These are phyloP conservation scores for Notospermus geniculatus DNA, from an alignment of 1,140 invertebrate genomes.

Conservation along the genomic window DNA sequence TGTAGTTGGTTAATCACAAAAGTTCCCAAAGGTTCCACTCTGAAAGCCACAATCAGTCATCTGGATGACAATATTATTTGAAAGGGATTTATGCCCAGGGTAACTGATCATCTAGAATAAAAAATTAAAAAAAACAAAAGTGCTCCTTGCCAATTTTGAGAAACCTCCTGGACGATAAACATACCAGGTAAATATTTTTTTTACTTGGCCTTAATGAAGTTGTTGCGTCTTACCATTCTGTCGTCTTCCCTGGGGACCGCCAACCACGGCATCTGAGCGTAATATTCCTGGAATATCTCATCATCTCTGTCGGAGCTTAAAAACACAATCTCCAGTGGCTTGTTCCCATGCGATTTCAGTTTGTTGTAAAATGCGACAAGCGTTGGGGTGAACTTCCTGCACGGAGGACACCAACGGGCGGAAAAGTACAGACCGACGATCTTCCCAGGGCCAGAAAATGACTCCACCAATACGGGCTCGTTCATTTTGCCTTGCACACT, in stretches of 20 bases:
- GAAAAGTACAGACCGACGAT: slow-evolving; percentile 48
- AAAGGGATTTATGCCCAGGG: no score
- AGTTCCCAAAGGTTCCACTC: no score
- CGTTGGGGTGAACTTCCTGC: slow-evolving; percentile 46
- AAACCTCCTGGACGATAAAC: no score
- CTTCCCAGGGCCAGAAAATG: neutral
- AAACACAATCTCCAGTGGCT: neutral
- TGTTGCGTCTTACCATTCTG: slow-evolving; percentile 55
- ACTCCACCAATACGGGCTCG: neutral
- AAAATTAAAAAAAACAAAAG: no score
- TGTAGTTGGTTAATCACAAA: no score
- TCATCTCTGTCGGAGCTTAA: neutral
- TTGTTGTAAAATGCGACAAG: slow-evolving; percentile 17
- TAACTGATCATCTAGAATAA: no score
- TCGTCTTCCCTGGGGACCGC: slow-evolving; percentile 60
- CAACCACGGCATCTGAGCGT: neutral
- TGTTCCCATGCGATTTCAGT: neutral
- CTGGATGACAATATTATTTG: no score
- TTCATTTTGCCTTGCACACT: neutral
- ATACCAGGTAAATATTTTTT: no score
- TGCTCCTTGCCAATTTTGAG: no score
- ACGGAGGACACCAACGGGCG: slow-evolving; percentile 55
- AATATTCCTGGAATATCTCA: neutral
- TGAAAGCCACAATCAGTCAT: no score
- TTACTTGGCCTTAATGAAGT: no score